These are phyloP conservation scores for Spermophilus dauricus DNA, from an alignment of 2,113 vertebrate species.

Conservation along the genomic window DNA sequence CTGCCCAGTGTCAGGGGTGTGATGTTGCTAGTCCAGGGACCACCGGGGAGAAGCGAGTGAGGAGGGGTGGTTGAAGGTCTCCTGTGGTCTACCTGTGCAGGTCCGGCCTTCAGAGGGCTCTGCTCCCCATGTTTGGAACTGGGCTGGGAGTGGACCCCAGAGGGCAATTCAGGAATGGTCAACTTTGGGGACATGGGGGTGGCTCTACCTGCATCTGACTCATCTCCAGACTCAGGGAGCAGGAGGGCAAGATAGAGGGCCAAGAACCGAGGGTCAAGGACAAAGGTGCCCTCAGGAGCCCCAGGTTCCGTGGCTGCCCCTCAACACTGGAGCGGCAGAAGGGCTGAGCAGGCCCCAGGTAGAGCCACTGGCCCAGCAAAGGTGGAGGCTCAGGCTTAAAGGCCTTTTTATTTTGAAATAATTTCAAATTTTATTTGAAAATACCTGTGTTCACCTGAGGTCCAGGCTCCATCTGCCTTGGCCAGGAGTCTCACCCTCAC, in stretches of 20 bases:
- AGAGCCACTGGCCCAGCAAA: background rate
- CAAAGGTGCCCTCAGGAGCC: background rate
- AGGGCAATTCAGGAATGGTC: background rate
- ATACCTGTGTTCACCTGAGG: too few species aligned
- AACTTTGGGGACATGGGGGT: background rate
- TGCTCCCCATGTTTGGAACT: too few species aligned
- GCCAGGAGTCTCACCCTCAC: too few species aligned
- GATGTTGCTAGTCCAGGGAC: background rate
- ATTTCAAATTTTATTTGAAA: background rate
- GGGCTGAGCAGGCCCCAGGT: too few species aligned
- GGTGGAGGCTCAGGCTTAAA: background rate
- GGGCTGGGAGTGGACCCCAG: background rate
- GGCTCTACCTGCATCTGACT: background rate
- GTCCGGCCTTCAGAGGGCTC: background rate
- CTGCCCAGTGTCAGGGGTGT: accelerated
- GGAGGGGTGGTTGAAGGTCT: accelerated
- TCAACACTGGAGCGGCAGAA: accelerated
- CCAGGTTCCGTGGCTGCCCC: background rate
- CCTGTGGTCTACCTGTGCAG: background rate
- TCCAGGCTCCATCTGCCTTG: too few species aligned
- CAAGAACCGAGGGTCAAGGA: too few species aligned
- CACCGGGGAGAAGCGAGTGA: background rate
- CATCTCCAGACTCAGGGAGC: background rate
- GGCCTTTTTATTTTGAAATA: background rate
- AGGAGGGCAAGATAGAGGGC: too few species aligned